These are phyloP conservation scores for Oncorhynchus keta DNA, from an alignment of 2,113 vertebrate genomes.

Conservation along the genomic window DNA sequence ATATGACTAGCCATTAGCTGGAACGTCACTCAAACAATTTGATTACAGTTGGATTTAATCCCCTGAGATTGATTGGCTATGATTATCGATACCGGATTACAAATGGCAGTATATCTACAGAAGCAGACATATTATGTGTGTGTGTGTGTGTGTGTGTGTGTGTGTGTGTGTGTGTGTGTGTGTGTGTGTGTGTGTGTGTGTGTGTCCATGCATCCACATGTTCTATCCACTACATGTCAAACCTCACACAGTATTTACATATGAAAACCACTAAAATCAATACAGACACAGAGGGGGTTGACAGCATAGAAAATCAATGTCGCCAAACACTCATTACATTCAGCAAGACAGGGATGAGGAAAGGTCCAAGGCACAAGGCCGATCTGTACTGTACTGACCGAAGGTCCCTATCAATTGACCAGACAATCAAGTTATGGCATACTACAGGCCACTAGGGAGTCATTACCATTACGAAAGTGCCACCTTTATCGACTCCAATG, in stretches of 20 bases:
- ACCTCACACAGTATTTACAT: constrained; percentile 42
- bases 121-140: neutral
- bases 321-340: constrained; percentile 45
- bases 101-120: constrained; percentile 20
- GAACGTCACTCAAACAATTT: constrained; percentile 40
- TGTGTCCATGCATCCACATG: constrained; percentile 34
- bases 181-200: neutral
- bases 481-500: constrained; percentile 39
- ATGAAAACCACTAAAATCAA: constrained; percentile 48
- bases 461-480: constrained; percentile 32
- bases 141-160: too few species aligned
- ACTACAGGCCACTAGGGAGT: neutral
- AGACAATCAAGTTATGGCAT: constrained; percentile 20
- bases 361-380: neutral
- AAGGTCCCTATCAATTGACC: constrained; percentile 27
- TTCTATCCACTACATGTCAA: neutral
- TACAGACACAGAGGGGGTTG: constrained; percentile 31
- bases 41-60: constrained; percentile 51
- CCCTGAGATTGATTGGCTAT: constrained; percentile 26
- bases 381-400: constrained; percentile 23
- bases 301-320: constrained; percentile 56
- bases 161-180: too few species aligned
- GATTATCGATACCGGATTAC: constrained; percentile 28
- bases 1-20: constrained; percentile 31
- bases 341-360: neutral